Base-by-base conservation (phyloP, 2,888 invertebrate genomes). In the Temnothorax rugatulus region DNA sequence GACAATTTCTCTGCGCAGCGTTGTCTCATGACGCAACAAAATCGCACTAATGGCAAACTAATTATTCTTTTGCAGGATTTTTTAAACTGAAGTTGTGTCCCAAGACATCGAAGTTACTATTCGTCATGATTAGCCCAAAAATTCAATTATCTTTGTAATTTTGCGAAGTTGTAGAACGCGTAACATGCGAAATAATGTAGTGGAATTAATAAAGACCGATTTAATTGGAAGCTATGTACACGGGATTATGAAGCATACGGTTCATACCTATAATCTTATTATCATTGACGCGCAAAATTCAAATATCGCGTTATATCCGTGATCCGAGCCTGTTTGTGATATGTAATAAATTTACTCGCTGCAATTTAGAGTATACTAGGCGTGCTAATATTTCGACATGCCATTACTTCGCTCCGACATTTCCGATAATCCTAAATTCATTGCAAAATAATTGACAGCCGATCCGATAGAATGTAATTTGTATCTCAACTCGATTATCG, bases 361-460 rank as follows among this genome's bases (percentile, higher is more conserved):
- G 79, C 25, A 50, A 81, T 81, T 81, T 81, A 71, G 59, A 73
- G 38, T 57, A 50, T 38, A 50, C 47, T 25, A 18, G 47, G 47
- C 59, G 38, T 57, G 71, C 79, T 73, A 81, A 81, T 71, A 79
- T 79, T 71, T 79, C 59, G 71, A 79, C 47, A n/a, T 47, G 21
- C 47, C 34, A 47, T 79, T 73, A 81, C 79, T 73, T 73, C 73
- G 13, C 54, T 38, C 11, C 47, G 79, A 59, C 79, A 71, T 79
- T 79, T 79, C 38, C 79, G 59, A 71, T 79, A 81, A 81, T 81
- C 59, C 79, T 81, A 81, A 61, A 81, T 81, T 61, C n/a, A 73
- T 81, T 81, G 79, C 59, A n/a, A 81, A 81, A 71, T 81, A 81
- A 81, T 81, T 73, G 73, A 81, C 38, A 71, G 2, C 38, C 71